Conservation (phyloP, 2,113 vertebrate genomes). For the Podilymbus podiceps region DNA sequence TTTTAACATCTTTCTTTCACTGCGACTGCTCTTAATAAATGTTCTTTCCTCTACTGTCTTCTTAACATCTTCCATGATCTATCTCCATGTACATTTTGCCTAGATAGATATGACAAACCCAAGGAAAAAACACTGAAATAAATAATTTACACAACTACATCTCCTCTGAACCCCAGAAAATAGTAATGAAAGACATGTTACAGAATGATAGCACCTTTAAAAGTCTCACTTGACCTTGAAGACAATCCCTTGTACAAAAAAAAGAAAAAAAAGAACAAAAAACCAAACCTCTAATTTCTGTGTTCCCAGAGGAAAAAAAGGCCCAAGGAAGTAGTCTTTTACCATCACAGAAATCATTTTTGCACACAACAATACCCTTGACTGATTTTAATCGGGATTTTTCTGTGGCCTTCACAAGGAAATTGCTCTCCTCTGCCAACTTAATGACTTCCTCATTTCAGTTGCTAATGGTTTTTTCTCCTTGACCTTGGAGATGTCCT, state of each 20-base stretch:
- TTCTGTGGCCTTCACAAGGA: not conserved
- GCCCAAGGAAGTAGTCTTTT: not conserved
- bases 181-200: not conserved
- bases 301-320: not conserved
- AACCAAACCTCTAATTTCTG: not conserved
- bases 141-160: not conserved
- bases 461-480: not conserved
- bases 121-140: not conserved
- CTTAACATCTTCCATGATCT: not conserved
- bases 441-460: conserved; percentile 22
- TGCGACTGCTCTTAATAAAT: not conserved
- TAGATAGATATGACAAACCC: not conserved
- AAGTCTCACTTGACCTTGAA: not conserved
- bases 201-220: not conserved
- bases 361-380: conserved; percentile 23
- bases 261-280: too few relatives aligned
- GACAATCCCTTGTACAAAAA: not conserved
- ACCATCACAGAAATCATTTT: not conserved
- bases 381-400: conserved; percentile 29
- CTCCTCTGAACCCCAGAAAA: not conserved
- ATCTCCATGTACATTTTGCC: not conserved
- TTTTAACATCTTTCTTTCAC: not conserved
- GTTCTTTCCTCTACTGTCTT: not conserved
- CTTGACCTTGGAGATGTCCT: not conserved
- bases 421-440: not conserved